Base-by-base conservation (phyloP, 2,888 invertebrate species). In the Unio pictorum region DNA sequence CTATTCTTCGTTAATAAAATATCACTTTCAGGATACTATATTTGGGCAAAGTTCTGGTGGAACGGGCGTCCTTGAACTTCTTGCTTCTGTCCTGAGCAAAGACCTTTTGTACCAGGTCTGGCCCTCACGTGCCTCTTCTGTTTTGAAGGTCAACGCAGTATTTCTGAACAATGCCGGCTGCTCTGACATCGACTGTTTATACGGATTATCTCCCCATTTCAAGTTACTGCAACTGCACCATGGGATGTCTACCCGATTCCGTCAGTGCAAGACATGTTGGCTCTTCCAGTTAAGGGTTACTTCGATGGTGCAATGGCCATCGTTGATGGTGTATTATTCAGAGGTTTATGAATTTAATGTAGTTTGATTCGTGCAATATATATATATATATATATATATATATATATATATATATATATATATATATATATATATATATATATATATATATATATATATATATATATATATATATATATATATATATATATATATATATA, bases 41-140 rank as follows among this genome's bases (percentile, higher is more conserved):
- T 92, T 96, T 83, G 96, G 96, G 0, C 95, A 96, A 86, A 92
- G 95, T 28, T 95, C 96, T 0, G 96, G 96, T 1, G 96, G 94
- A 0, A 95, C 96, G 0, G 89, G 96, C 20, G 94, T 95, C 0
- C 94, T 95, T 0, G 94, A 95, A 0, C 90, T 96, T 61, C 92
- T 93, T 85, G 90, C 94, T 78, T 88, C 91, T 20, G 91, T 88
- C 78, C 72, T 79, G 59, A 83, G 93, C 3, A 92, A 93, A 67
- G 93, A 93, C 63, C 91, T 95, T 5, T 96, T 95, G 84, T 83
- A 83, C 57, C 91, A 78, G 91, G 87, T 87, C 0, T 92, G 92
- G 82, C 78, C 92, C 28, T 85, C 88, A 57, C 89, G 86, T 66
- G 82, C 81, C 1, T 81, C 86, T 0, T 74, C 84, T 8, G 68